phyloP scores from a whole-genome alignment of 2,888 invertebrate species.

The Acleris sparsana region DNA sequence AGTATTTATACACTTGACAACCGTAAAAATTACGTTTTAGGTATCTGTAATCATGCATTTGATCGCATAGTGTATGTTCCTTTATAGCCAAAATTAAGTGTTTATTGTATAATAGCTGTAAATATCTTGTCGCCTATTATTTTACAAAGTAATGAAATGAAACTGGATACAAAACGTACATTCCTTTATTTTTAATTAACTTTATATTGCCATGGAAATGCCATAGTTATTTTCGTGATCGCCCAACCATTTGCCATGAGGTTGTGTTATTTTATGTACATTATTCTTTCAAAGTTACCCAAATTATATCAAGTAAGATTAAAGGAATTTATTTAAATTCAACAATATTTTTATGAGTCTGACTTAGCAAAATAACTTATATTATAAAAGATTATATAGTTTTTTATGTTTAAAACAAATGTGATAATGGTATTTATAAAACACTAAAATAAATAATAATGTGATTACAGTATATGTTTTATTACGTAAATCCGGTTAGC shows the following conservation, averaged over 20 bases:
- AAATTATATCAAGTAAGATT: conserved; percentile 66
- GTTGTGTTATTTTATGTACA: conserved; percentile 79
- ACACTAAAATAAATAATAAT: conserved; percentile 39
- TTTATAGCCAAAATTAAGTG: conserved; percentile 44
- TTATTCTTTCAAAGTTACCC: conserved; percentile 75
- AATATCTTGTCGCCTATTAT: conserved; percentile 9
- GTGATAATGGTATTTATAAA: conserved; percentile 77
- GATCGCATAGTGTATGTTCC: conserved; percentile 53
- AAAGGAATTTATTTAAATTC: conserved; percentile 79
- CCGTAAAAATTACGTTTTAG: conserved; percentile 39
- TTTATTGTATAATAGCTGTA: conserved; percentile 20
- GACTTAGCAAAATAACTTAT: conserved; percentile 70
- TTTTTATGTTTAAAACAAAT: conserved; percentile 66
- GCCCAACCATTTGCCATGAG: conserved; percentile 68
- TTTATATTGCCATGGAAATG: conserved; percentile 59
- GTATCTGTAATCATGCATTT: conserved; percentile 48
- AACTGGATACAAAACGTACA: conserved; percentile 58
- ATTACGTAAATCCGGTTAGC: background rate
- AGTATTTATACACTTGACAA: conserved; percentile 46
- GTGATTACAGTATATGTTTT: conserved; percentile 15
- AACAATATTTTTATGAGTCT: conserved; percentile 65
- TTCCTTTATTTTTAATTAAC: conserved; percentile 56
- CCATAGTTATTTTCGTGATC: conserved; percentile 64
- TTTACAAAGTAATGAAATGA: conserved; percentile 35
- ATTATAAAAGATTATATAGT: conserved; percentile 67